A percentile compares a stretch with the other conserved stretches of the same genome.
These are phyloP conservation scores for Gobiocypris rarus DNA, from an alignment of 2,113 vertebrate species.

Conservation along the genomic window DNA sequence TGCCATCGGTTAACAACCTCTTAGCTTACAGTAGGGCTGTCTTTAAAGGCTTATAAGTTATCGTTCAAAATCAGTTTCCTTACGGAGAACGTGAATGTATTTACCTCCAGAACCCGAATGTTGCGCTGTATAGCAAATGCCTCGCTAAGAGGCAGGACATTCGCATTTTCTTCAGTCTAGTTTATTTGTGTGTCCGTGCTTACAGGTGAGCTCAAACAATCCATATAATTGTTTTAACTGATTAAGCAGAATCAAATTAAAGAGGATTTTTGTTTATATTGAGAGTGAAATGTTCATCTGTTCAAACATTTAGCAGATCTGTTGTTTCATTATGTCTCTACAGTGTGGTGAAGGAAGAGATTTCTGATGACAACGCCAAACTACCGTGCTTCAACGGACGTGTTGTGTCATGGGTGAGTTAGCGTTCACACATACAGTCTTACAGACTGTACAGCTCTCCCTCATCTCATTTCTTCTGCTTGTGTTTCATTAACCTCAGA, in stretches of 20 bases:
- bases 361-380: constrained; percentile 92
- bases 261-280: not conserved
- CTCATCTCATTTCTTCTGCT: constrained; percentile 30
- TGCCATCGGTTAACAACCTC: too few species aligned
- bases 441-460: constrained; percentile 38
- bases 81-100: too few species aligned
- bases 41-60: too few species aligned
- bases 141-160: not conserved
- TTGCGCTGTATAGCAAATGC: too few species aligned
- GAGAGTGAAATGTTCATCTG: not conserved
- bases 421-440: not conserved
- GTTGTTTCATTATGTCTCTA: constrained; percentile 30
- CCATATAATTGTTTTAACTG: not conserved
- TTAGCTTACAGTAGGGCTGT: too few species aligned
- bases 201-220: not conserved
- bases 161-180: not conserved
- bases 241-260: constrained; percentile 4
- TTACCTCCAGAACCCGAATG: too few species aligned
- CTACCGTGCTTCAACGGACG: constrained; percentile 98
- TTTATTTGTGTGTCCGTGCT: not conserved
- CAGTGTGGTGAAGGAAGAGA: constrained; percentile 99
- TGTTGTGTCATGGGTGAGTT: constrained; percentile 97
- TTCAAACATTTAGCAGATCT: not conserved
- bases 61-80: too few species aligned
- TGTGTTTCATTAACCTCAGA: constrained; percentile 21